Base-by-base conservation (phyloP, 2,888 invertebrate species). In the Aproaerema taeniolella region DNA sequence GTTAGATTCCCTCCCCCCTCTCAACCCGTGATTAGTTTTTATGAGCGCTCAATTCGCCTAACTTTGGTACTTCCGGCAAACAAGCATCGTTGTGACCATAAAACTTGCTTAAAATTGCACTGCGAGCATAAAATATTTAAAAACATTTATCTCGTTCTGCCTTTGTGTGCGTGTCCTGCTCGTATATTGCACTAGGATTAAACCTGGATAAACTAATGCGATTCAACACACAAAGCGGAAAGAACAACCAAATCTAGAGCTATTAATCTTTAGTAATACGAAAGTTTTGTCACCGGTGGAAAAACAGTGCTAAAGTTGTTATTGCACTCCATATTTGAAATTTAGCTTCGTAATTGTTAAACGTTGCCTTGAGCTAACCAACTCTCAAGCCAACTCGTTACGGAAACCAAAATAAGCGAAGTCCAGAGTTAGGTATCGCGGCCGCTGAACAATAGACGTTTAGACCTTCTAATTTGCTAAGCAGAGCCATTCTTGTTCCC, bases 21-120 rank as follows among this genome's bases (percentile, higher is more conserved):
- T 70, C 72, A 70, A 63, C 51, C 57, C 57, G 61, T 75, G 70
- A 81, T 76, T 77, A 68, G 67, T 71, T 79, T 76, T 76, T 73
- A 70, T 68, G 60, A 59, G 47, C 58, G 53, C 55, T 55, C 52
- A 53, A 66, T 64, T 65, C 49, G 57, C 37, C 48, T 43, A 52
- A 61, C 57, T 61, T 61, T 55, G 42, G 44, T 54, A 56, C 50
- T 56, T 61, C 55, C 55, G 47, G 49, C 46, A 52, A 49, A 53
- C 51, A 61, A 58, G 35, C 15, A 35, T 35, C 24, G 26, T 28
- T 28, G 28, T 35, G 15, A 28, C 15, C 35, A 16, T 35, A 34
- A 34, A 34, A 34, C 34, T 34, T 34, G 34, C 14, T 13, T 9
- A n/a, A n/a, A 14, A 24, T 14, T 34, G 34, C 34, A 34, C 13